Evolutionary conservation across 2,113 vertebrate species (phyloP), one percentile per base, ranked within the genome.

Genomic region (Apteryx owenii): DNA sequence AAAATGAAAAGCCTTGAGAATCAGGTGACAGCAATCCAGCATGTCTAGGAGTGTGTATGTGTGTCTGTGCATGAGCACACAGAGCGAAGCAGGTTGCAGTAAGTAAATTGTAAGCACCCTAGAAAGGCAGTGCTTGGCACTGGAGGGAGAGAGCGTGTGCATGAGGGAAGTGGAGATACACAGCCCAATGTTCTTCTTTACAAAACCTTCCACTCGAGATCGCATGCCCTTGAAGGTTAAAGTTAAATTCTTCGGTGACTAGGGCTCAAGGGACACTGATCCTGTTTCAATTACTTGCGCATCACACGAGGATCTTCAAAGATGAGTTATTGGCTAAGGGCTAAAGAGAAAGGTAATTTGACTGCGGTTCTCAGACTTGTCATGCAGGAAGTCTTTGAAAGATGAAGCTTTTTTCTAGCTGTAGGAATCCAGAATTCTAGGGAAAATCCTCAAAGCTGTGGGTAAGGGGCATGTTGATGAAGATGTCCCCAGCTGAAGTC

Each of bases 1-100:
- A 81, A 91, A 93, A 94, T 13, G 31, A 86, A 89, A 81, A 85
- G 93, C 90, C 73, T 77, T 88, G 71, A 66, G 85, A 92, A 92
- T 58, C 73, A 80, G 38, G 58, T 85, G 61, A 70, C 51, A 71
- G 18, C 50, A 70, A 66, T n/a, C 3, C 50, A 70, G 48, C 29
- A 5, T n/a, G 86, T 42, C 29, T 80, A 56, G 77, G 75, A 40
- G 53, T 5, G 69, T 7, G 19, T 8, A 4, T 29, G 62, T 69
- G 50, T 25, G 25, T 29, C 25, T 44, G 42, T 23, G 66, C 22
- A 33, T 16, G 54, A 71, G 75, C 38, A 38, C 25, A 14, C 58
- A 69, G 38, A 64, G 50, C 53, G 51, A 60, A 42, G 65, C 33
- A 29, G 58, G 51, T 51, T 82, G 78, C 36, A 7, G 1, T 31